phyloP scores from a whole-genome alignment of 2,113 vertebrate species.

The Microcebus griseorufus region DNA sequence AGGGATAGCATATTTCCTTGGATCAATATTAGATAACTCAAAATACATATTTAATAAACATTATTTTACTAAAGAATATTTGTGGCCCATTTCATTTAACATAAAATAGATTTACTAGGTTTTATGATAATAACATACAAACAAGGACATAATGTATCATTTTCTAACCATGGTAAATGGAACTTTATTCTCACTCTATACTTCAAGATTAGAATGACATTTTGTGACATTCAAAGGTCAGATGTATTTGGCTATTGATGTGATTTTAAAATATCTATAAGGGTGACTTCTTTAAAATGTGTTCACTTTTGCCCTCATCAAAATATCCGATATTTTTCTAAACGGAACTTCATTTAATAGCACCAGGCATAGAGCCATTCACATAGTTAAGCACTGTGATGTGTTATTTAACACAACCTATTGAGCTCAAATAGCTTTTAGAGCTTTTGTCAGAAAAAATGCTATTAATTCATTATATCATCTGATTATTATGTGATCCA shows the following conservation, averaged over 20 bases:
- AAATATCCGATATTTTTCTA: slow-evolving; percentile 8
- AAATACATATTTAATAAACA: neutral
- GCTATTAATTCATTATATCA: neutral
- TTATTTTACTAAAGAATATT: neutral
- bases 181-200: neutral
- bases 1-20: neutral
- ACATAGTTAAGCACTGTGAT: neutral
- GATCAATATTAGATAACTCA: neutral
- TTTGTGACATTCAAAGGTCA: slow-evolving; percentile 63
- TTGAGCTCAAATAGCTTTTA: neutral
- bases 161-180: neutral
- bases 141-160: neutral
- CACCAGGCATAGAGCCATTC: neutral
- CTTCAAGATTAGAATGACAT: slow-evolving; percentile 48
- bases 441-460: neutral
- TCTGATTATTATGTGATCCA: neutral
- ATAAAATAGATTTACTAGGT: neutral
- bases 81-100: neutral
- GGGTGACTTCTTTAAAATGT: neutral
- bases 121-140: neutral
- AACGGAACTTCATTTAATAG: neutral
- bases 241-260: neutral
- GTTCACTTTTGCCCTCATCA: slow-evolving; percentile 36
- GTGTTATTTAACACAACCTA: neutral
- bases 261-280: slow-evolving; percentile 51